phyloP scores from a whole-genome alignment of 1,140 invertebrate genomes.

The Ylistrum balloti region DNA sequence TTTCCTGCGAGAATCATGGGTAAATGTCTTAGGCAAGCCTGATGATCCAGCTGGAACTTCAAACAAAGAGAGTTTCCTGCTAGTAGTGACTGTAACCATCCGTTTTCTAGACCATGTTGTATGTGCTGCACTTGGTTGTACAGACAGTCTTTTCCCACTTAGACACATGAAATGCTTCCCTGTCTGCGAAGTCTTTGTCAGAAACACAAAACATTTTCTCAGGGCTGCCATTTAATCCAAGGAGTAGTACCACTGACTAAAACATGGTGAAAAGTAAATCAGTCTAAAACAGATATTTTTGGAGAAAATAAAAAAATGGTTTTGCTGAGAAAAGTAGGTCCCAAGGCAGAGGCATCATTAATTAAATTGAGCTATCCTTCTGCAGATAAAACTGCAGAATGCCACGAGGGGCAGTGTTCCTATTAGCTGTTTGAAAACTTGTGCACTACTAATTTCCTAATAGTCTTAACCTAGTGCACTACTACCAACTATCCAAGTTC shows the following conservation, averaged over 20 bases:
- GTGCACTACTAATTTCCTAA: too few relatives aligned
- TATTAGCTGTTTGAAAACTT: too few relatives aligned
- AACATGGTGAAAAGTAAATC: not conserved
- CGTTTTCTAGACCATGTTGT: not conserved
- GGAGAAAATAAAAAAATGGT: too few relatives aligned
- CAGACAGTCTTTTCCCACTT: not conserved
- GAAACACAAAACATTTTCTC: not conserved
- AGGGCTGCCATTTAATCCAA: not conserved
- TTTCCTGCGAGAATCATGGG: not conserved
- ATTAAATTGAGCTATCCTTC: too few relatives aligned
- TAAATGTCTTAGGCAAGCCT: not conserved
- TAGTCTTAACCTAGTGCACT: too few relatives aligned
- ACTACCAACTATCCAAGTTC: too few relatives aligned
- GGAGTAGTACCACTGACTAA: not conserved
- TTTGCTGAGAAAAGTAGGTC: too few relatives aligned
- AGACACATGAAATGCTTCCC: not conserved
- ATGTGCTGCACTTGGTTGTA: not conserved
- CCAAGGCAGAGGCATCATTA: too few relatives aligned
- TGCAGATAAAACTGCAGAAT: too few relatives aligned
- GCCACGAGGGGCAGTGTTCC: too few relatives aligned
- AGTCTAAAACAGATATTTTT: too few relatives aligned
- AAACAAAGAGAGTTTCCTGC: not conserved
- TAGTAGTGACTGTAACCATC: not conserved
- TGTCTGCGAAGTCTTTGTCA: slow-evolving; percentile 10
- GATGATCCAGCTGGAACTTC: not conserved